Conservation (phyloP, 2,888 invertebrate species). For the Acanthosepion pharaonis region DNA sequence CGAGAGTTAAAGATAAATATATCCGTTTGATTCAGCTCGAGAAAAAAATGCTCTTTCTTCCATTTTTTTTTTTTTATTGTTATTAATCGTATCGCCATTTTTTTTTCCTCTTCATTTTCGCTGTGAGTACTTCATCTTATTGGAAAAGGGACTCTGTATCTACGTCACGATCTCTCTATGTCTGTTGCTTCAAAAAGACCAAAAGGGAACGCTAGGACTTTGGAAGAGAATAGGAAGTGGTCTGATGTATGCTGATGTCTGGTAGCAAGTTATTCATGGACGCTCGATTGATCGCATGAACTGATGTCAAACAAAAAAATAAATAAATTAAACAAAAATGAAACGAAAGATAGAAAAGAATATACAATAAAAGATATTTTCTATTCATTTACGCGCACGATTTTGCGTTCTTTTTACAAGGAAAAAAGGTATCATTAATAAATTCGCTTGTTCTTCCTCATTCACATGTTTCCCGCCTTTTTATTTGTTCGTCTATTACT, state of each 20-base stretch:
- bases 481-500: not conserved
- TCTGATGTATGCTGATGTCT: not conserved
- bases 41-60: not conserved
- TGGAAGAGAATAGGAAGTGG: not conserved
- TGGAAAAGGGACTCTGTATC: not conserved
- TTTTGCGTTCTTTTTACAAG: not conserved
- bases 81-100: not conserved
- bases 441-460: not conserved
- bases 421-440: not conserved
- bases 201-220: not conserved
- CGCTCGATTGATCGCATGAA: not conserved
- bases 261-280: not conserved
- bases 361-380: not conserved
- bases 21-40: not conserved
- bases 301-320: not conserved
- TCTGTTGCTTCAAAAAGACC: not conserved
- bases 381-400: conserved; percentile 2
- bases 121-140: not conserved
- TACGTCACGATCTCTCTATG: not conserved
- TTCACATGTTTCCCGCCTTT: not conserved
- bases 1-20: not conserved
- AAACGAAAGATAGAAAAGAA: not conserved
- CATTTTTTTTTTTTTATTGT: not conserved
- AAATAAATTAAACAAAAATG: not conserved
- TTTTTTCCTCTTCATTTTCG: not conserved